Percentiles rank a stretch among this genome's conserved stretches.
Conservation (phyloP, 2,888 invertebrate species). For the Hyppa rectilinea region DNA sequence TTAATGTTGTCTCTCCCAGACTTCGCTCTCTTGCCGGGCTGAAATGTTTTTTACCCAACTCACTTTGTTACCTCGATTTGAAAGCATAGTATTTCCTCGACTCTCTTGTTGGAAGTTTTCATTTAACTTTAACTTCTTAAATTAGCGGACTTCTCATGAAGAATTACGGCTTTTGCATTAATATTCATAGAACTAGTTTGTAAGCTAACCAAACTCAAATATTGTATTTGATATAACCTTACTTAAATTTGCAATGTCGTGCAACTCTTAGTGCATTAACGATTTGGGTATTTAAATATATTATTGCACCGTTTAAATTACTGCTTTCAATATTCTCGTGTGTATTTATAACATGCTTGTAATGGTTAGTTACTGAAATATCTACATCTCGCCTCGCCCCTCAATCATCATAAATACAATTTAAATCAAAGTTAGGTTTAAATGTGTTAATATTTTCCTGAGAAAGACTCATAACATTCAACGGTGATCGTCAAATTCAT, state of each 20-base stretch:
- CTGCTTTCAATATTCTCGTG: background rate
- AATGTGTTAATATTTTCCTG: background rate
- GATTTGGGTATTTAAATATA: slow-evolving; percentile 5
- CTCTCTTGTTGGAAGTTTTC: background rate
- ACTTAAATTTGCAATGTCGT: slow-evolving; percentile 23
- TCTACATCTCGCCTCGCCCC: background rate
- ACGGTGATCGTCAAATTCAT: slow-evolving; percentile 21
- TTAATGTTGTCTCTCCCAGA: background rate
- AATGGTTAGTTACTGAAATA: slow-evolving; percentile 14
- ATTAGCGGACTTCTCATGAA: slow-evolving; percentile 16
- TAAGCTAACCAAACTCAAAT: slow-evolving; percentile 33
- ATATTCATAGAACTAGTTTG: slow-evolving; percentile 29
- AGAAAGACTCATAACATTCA: slow-evolving; percentile 19
- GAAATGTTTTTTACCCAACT: slow-evolving; percentile 16
- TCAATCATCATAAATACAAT: slow-evolving; percentile 19
- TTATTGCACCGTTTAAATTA: slow-evolving; percentile 7
- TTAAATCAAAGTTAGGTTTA: slow-evolving; percentile 13
- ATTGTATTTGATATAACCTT: slow-evolving; percentile 47
- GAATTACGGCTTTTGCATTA: background rate
- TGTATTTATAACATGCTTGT: background rate
- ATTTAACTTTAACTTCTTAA: slow-evolving; percentile 1
- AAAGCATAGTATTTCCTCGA: background rate
- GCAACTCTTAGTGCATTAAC: slow-evolving; percentile 27
- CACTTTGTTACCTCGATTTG: slow-evolving; percentile 9
- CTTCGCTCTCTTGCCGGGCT: background rate